phyloP scores from a whole-genome alignment of 2,797 vertebrate genomes.

The Scomberomorus guttatus region DNA sequence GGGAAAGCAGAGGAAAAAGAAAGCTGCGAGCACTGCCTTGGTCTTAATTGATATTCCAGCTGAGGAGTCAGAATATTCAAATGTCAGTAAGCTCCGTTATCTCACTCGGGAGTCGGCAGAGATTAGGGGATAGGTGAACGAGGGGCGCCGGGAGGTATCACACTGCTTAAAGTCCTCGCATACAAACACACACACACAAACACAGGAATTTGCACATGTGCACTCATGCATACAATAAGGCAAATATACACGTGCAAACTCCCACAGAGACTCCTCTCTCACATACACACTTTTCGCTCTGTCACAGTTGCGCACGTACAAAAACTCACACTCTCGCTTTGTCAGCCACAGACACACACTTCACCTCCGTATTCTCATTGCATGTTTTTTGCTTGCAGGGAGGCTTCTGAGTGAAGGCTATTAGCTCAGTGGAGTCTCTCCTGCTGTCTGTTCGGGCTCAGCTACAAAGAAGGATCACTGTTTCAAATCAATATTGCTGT shows the following conservation, averaged over 20 bases:
- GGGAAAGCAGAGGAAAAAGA: conserved; percentile 10
- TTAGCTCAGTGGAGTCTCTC: conserved; percentile 49
- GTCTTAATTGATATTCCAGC: conserved; percentile 77
- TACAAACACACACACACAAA: conserved; percentile 15
- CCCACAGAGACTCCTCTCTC: not conserved
- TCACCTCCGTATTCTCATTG: conserved; percentile 19
- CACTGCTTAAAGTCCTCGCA: conserved; percentile 36
- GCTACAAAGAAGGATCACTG: conserved; percentile 63
- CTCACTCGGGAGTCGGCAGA: conserved; percentile 69
- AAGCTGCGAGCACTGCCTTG: conserved; percentile 17
- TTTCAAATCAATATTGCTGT: conserved; percentile 59
- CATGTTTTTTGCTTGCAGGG: conserved; percentile 26
- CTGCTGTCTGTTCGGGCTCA: conserved; percentile 50
- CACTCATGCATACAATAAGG: conserved; percentile 16
- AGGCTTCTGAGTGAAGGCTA: conserved; percentile 51
- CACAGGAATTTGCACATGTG: conserved; percentile 25
- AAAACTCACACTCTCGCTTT: conserved; percentile 2
- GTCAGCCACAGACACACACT: conserved; percentile 22
- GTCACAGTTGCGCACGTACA: not conserved
- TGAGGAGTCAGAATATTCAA: conserved; percentile 69
- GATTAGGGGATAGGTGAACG: conserved; percentile 71
- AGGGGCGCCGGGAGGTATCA: conserved; percentile 46
- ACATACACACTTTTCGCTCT: conserved; percentile 5
- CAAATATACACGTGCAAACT: conserved; percentile 17
- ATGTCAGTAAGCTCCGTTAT: conserved; percentile 75